Conservation (phyloP, 2,888 invertebrate genomes). For the Epinotia brunnichana region DNA sequence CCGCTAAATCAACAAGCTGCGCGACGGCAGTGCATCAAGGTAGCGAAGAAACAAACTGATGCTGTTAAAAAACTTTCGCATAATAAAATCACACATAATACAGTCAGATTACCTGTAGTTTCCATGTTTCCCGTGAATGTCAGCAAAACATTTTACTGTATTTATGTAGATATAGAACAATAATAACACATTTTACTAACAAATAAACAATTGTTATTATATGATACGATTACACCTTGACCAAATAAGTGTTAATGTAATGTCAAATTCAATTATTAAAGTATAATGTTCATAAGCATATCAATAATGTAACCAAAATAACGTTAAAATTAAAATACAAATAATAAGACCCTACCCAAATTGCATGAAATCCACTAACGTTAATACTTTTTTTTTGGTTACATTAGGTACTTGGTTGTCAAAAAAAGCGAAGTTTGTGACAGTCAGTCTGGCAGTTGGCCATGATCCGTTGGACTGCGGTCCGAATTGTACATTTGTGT, state of each 20-base stretch:
- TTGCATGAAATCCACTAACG: background rate
- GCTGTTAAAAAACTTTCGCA: too few species aligned
- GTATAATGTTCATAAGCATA: background rate
- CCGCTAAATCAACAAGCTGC: background rate
- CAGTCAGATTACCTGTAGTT: slow-evolving; percentile 8
- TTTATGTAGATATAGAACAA: background rate
- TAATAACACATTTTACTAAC: background rate
- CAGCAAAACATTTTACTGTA: slow-evolving; percentile 9
- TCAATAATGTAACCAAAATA: background rate
- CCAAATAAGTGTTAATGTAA: background rate
- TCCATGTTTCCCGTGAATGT: slow-evolving; percentile 2
- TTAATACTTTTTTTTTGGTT: too few species aligned
- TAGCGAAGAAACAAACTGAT: background rate
- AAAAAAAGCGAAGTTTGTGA: background rate
- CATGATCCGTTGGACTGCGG: background rate
- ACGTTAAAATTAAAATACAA: background rate
- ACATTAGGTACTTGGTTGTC: background rate
- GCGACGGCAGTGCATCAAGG: background rate
- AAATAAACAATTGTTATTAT: background rate
- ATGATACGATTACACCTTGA: background rate
- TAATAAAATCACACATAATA: background rate
- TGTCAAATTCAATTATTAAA: background rate
- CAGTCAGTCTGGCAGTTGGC: background rate
- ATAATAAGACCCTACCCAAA: background rate
- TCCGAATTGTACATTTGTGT: background rate